Evolutionary conservation across 2,113 vertebrate genomes (phyloP), one percentile per base, ranked within the genome.

Genomic region (Microtus ochrogaster): DNA sequence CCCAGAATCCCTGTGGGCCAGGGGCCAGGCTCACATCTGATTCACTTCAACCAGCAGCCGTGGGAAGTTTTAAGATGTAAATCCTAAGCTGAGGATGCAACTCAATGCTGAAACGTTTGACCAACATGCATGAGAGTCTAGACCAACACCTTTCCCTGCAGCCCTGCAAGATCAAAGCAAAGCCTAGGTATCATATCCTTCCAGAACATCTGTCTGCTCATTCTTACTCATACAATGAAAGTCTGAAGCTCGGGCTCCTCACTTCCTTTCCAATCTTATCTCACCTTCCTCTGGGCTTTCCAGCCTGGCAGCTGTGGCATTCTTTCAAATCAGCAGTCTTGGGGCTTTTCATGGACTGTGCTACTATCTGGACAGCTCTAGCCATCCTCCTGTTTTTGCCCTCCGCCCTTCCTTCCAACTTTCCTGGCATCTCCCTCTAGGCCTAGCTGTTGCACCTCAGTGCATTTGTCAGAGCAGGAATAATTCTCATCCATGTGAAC

Each of bases 321-420:
- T 74, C 39, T 13, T 73, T 68, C 58, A 74, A 2, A 55, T 26
- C 19, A 24, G 16, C 73, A 58, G 36, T 7, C 11, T 21, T n/a
- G 30, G 28, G 17, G 39, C 36, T 55, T 30, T 39, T 30, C 8
- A 0, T 1, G 0, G 1, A 11, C 26, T 17, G 0, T 24, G 58
- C 66, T 66, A 72, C 17, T 9, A 4, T 39, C 49, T 10, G 2
- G 8, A 58, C 89, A 68, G 26, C 33, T 58, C 26, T 58, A 2
- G 3, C 6, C 17, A n/a, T 36, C 3, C 78, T 68, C 36, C 47
- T 33, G 19, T 30, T 47, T 44, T 68, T 41, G 44, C 19, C 22
- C 39, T 82, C 28, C 1, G 1, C 17, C 6, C 13, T 33, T 79
- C n/a, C 66, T 83, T 68, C 78, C 47, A n/a, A 19, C 26, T 44